Base-by-base conservation (phyloP, 2,797 vertebrate species). In the Lycodopsis pacificus region DNA sequence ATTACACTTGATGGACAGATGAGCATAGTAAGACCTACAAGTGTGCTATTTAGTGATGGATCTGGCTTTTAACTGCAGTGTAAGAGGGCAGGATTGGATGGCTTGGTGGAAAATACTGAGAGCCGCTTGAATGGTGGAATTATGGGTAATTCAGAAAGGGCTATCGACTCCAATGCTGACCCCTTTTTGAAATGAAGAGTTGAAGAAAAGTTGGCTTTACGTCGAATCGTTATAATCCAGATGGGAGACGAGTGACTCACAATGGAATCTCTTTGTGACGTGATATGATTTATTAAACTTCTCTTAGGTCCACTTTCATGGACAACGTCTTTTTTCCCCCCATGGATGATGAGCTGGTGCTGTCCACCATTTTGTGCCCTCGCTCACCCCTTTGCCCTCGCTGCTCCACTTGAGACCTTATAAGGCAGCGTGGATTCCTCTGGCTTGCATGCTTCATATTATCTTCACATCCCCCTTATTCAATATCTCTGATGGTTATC, bases 401-500 rank as follows among this genome's bases (percentile, higher is more conserved):
- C 46, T 73, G 73, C 70, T 81, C 73, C 71, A 75, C 73, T 59
- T 25, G 44, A 77, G 85, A 32, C 92, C 92, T 86, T 93, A 89
- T 92, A 94, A 91, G 93, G 92, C 72, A 79, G 79, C 27, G 0
- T 64, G 72, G 81, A 90, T 88, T 90, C 87, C 85, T 92, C 86
- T 51, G 85, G 83, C 82, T 86, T 82, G 79, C 77, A 89, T 87
- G 86, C 87, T 86, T 91, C 77, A 13, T 87, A 86, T 92, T 92
- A 94, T 92, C 91, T 91, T 79, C 86, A 83, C 86, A 89, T 90
- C 90, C 84, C 79, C 87, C 84, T 84, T 86, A 86, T 88, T 91
- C 82, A 91, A 87, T 93, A 90, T 90, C 82, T 81, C 74, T 82
- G 92, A 92, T 93, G 90, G 82, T 88, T 93, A 91, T 94, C 91